Evolutionary conservation across 2,113 vertebrate genomes (phyloP).

Genomic region (Varanus komodoensis): DNA sequence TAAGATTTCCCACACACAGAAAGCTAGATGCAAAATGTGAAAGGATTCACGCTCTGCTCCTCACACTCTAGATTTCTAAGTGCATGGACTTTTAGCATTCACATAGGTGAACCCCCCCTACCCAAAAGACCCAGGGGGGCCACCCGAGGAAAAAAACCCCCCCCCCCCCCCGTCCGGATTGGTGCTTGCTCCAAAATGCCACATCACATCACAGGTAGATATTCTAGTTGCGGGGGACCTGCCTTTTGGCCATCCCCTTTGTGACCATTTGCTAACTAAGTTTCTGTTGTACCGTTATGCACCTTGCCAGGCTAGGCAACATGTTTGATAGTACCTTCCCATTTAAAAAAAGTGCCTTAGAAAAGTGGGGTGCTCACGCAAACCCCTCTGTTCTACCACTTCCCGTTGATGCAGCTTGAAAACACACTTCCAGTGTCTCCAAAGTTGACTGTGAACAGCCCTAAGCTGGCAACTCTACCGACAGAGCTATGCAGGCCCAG

Average conservation of each 20-base stretch:
- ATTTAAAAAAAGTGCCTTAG: fast-evolving
- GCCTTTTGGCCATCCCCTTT: neutral
- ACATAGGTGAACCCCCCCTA: neutral
- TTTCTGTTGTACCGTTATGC: neutral
- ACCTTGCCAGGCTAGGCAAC: too few relatives aligned
- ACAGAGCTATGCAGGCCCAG: fast-evolving
- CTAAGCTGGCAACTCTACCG: fast-evolving
- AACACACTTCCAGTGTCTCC: neutral
- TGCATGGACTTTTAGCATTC: neutral
- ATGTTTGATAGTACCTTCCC: neutral
- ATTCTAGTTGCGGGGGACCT: neutral
- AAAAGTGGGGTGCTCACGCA: neutral
- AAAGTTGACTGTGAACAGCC: neutral
- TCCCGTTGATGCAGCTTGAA: fast-evolving
- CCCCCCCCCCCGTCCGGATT: too few relatives aligned
- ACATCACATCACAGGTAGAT: neutral
- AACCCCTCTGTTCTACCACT: fast-evolving
- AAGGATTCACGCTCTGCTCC: neutral
- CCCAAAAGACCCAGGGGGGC: neutral
- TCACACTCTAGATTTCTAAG: neutral
- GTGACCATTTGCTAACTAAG: neutral
- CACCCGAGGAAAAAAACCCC: neutral
- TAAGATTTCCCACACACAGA: neutral
- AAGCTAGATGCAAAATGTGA: neutral
- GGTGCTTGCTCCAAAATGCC: too few relatives aligned